These are phyloP conservation scores for Lepetodrilus schrolli DNA, from an alignment of 2,888 invertebrate genomes.

Conservation along the genomic window DNA sequence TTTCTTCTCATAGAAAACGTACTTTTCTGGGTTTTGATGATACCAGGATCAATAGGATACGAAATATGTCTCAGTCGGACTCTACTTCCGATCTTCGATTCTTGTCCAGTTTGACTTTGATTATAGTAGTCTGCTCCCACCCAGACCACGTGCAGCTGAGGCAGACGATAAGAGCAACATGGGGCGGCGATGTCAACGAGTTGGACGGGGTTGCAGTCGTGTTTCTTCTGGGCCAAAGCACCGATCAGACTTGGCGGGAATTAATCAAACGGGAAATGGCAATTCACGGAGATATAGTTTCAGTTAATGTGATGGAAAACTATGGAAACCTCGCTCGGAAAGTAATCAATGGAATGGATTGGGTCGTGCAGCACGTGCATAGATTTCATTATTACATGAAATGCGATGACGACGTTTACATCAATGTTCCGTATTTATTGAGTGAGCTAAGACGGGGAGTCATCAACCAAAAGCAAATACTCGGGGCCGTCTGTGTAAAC, in stretches of 20 bases:
- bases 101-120: conserved; percentile 16
- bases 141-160: conserved; percentile 43
- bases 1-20: not conserved
- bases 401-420: conserved; percentile 50
- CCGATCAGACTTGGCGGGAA: conserved; percentile 38
- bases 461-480: conserved; percentile 31
- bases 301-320: conserved; percentile 41
- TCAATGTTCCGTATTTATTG: conserved; percentile 44
- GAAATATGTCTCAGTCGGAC: not conserved
- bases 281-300: conserved; percentile 46
- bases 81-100: not conserved
- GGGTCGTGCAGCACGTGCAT: conserved; percentile 34
- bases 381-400: conserved; percentile 45
- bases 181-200: conserved; percentile 34
- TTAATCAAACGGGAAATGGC: conserved; percentile 39
- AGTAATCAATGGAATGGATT: conserved; percentile 42
- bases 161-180: conserved; percentile 44
- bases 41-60: not conserved
- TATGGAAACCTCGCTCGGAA: conserved; percentile 48
- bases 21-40: not conserved
- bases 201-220: conserved; percentile 31
- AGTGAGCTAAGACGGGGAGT: conserved; percentile 31
- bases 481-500: conserved; percentile 45
- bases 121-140: conserved; percentile 43
- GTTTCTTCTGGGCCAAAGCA: conserved; percentile 41